Evolutionary conservation across 1,140 invertebrate species (phyloP), one percentile per base, ranked within the genome.

Genomic region (Sinella curviseta): DNA sequence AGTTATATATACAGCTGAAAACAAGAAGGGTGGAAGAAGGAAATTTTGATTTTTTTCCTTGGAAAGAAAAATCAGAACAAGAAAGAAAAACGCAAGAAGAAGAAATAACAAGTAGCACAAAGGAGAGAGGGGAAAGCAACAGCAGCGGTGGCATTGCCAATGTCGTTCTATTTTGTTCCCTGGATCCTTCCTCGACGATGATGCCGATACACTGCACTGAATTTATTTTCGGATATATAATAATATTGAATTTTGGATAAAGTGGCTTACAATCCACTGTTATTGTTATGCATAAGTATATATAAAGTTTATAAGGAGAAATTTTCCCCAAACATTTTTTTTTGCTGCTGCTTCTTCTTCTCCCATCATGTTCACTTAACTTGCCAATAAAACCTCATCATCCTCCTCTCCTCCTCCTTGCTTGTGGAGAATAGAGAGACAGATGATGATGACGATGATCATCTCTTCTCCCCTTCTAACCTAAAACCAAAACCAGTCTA

Each of bases 361-460:
- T 70, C 65, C 65, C 31, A 70, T 70, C 65, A 70, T 70, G 65
- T 70, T 70, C 65, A 70, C 65, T 70, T 70, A 31, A 33, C 65
- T 65, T 65, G 57, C 57, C 57, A 65, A 65, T 65, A 65, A 65
- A 65, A 65, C 57, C 57, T 65, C 57, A 65, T 26, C 39, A 48
- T 48, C 20, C 39, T 48, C 39, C 39, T 12, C 39, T 8, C 8
- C 39, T 48, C 39, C 39, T 48, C 20, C 39, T 48, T 48, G 39
- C 39, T 48, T 48, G 8, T 48, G 8, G 20, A 48, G 39, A 48
- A 20, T 20, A 48, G 8, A 8, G 39, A 48, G 39, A 48, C 8
- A 48, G 39, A 48, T 12, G 20, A 48, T 12, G 39, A 48, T 20
- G 39, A 48, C 20, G 8, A 48, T 48, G 39, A 48, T 20, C 39